A percentile compares a stretch with the other conserved stretches of the same genome.
Evolutionary conservation across 2,113 vertebrate genomes (phyloP).

Genomic region (Montifringilla adamsi): DNA sequence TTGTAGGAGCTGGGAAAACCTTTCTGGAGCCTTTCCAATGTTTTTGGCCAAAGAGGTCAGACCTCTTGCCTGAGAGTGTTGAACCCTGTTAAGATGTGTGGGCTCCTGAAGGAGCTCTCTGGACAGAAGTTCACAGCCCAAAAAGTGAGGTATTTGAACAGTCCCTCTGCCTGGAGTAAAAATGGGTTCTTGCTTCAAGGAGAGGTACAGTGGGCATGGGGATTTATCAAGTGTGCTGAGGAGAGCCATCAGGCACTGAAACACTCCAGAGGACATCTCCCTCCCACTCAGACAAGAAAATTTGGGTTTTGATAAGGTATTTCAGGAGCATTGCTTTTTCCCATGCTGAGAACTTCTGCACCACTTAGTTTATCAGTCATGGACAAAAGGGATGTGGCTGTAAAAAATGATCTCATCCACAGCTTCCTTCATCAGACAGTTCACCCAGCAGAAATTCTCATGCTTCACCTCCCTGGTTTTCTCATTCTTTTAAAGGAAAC

Average conservation of each 20-base stretch:
- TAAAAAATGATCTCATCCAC: background rate
- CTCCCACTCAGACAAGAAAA: background rate
- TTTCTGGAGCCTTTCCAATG: background rate
- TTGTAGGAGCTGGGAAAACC: background rate
- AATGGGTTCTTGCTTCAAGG: rapidly evolving
- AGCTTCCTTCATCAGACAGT: background rate
- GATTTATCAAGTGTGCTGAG: rapidly evolving
- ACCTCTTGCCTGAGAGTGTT: background rate
- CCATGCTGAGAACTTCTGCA: background rate
- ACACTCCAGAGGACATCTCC: background rate
- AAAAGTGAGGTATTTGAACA: background rate
- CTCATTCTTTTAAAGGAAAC: background rate
- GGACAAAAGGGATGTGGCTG: rapidly evolving
- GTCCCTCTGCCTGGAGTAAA: background rate
- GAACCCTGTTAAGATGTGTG: background rate
- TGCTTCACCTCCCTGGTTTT: background rate
- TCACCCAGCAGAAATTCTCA: background rate
- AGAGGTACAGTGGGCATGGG: background rate
- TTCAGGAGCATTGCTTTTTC: background rate
- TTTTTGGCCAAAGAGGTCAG: background rate
- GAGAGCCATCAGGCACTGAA: background rate
- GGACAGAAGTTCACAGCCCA: background rate
- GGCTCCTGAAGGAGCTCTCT: background rate
- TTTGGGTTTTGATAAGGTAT: background rate
- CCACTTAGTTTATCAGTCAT: background rate